Evolutionary conservation across 53 echinoderm and acorn worm species (phyloP).

Genomic region (Pentamera pediparva): DNA sequence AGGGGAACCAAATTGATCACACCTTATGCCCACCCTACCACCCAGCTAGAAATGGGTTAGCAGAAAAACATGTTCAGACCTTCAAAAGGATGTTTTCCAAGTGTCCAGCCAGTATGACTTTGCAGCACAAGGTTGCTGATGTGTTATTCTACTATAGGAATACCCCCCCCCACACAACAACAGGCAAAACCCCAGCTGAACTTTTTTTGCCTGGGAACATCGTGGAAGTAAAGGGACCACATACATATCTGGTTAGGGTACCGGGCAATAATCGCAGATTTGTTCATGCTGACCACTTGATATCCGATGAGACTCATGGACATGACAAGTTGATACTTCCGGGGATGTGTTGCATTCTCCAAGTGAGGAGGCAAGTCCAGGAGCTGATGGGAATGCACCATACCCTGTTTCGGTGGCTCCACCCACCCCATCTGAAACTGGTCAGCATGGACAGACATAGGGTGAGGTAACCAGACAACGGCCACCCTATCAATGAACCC

Average conservation of each 20-base stretch:
- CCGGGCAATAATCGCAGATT: constrained; percentile 41
- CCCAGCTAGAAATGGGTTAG: constrained; percentile 42
- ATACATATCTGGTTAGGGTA: constrained; percentile 34
- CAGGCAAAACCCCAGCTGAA: constrained; percentile 62
- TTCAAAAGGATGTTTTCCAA: constrained; percentile 50
- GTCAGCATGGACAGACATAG: not conserved
- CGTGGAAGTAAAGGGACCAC: constrained; percentile 34
- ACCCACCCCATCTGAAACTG: not conserved
- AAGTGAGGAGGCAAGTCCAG: not conserved
- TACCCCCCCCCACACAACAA: constrained; percentile 43
- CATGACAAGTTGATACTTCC: not conserved
- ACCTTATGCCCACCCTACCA: constrained; percentile 32
- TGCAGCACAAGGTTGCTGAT: constrained; percentile 48
- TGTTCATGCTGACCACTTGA: constrained; percentile 42
- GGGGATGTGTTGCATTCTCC: not conserved
- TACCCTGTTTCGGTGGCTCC: not conserved
- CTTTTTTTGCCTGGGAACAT: constrained; percentile 38
- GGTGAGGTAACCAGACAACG: not conserved
- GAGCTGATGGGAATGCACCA: not conserved
- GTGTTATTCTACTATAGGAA: constrained; percentile 47
- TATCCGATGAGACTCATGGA: constrained; percentile 28
- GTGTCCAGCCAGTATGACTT: constrained; percentile 18
- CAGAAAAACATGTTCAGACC: constrained; percentile 40
- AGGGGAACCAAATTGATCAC: constrained; percentile 18
- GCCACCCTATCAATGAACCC: not conserved